Evolutionary conservation across 2,797 vertebrate genomes (phyloP).

Genomic region (Atherinosoma microstoma): DNA sequence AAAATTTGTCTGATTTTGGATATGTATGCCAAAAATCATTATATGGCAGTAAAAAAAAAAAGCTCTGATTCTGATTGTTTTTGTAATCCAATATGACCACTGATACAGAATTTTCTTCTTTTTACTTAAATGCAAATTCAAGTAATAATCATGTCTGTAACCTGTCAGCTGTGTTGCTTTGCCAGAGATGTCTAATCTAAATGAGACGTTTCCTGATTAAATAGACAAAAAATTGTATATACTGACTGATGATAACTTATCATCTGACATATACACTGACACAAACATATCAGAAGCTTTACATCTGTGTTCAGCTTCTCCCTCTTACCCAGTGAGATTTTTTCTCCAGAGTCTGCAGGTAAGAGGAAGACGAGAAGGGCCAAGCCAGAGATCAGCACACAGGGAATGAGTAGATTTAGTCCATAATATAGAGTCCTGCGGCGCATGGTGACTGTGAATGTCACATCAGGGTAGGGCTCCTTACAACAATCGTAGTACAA

Average conservation of each 20-base stretch:
- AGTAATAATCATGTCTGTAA: too few relatives aligned
- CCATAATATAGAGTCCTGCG: slow-evolving; percentile 92
- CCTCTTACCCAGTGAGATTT: slow-evolving; percentile 90
- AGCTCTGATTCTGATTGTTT: too few relatives aligned
- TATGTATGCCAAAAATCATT: too few relatives aligned
- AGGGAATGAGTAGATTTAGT: slow-evolving; percentile 92
- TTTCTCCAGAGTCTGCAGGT: slow-evolving; percentile 94
- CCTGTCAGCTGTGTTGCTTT: too few relatives aligned
- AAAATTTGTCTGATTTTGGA: too few relatives aligned
- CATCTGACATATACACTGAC: not conserved
- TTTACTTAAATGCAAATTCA: too few relatives aligned
- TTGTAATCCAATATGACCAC: too few relatives aligned
- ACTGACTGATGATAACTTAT: not conserved
- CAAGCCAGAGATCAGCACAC: slow-evolving; percentile 92
- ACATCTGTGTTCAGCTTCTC: not conserved
- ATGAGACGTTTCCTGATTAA: not conserved
- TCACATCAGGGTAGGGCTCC: slow-evolving; percentile 94
- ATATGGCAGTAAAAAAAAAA: too few relatives aligned
- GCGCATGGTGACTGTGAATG: slow-evolving; percentile 93
- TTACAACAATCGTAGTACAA: slow-evolving; percentile 93
- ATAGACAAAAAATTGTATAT: not conserved
- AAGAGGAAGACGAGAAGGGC: slow-evolving; percentile 91
- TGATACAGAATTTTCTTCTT: too few relatives aligned
- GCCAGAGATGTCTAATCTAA: not conserved
- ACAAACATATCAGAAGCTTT: slow-evolving; percentile 1